phyloP scores from a whole-genome alignment of 2,888 invertebrate species.

The Watsonalla binaria region DNA sequence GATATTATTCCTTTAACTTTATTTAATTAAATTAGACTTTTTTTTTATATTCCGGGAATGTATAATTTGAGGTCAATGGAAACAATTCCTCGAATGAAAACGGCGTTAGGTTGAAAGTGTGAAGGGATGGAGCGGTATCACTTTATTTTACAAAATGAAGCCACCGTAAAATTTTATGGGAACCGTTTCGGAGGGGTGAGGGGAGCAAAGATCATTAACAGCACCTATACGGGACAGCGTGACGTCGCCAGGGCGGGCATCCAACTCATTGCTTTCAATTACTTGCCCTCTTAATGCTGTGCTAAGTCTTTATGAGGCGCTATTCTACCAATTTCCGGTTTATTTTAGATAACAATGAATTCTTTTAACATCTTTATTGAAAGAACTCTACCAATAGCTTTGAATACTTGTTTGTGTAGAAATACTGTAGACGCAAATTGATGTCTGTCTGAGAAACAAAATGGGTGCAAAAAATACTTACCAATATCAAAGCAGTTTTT shows the following conservation, averaged over 20 bases:
- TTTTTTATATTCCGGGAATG: background rate
- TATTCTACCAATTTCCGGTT: conserved; percentile 26
- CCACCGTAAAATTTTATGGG: conserved; percentile 65
- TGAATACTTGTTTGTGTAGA: background rate
- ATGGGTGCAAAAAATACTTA: background rate
- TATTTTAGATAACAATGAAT: conserved; percentile 10
- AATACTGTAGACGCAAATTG: too few relatives aligned
- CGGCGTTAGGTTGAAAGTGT: conserved; percentile 39
- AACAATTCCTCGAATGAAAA: conserved; percentile 36
- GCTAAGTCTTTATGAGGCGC: conserved; percentile 35
- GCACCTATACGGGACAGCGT: conserved; percentile 37
- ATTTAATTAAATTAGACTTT: too few relatives aligned
- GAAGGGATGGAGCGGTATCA: conserved; percentile 35
- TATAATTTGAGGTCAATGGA: conserved; percentile 22
- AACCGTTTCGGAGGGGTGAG: conserved; percentile 46
- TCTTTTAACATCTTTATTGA: background rate
- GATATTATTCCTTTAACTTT: background rate
- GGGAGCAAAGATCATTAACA: conserved; percentile 47
- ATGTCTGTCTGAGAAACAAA: background rate
- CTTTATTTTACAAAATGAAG: conserved; percentile 66
- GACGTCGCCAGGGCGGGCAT: conserved; percentile 29
- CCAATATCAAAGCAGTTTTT: background rate
- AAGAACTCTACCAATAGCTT: background rate
- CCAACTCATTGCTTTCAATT: conserved; percentile 59
- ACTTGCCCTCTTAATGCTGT: conserved; percentile 44